Evolutionary conservation across 1,140 invertebrate species (phyloP).

Genomic region (Euwallacea similis): DNA sequence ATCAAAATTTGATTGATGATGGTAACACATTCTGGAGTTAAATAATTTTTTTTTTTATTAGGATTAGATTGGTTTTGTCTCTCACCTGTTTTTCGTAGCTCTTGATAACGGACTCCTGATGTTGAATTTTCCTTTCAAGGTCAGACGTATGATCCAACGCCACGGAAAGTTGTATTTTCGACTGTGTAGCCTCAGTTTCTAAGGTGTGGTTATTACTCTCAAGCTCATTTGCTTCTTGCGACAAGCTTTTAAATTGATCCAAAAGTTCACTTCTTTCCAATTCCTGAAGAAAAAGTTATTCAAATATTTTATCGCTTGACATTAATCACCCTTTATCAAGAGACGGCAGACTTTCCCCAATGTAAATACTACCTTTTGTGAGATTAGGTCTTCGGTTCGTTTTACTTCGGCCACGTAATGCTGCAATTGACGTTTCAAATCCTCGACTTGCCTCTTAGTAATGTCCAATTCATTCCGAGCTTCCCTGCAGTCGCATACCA

Average conservation of each 20-base stretch:
- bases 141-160: conserved; percentile 59
- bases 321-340: too few species aligned
- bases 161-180: conserved; percentile 58
- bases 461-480: conserved; percentile 64
- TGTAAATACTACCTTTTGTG: conserved; percentile 58
- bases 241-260: conserved; percentile 71
- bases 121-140: conserved; percentile 57
- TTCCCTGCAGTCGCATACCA: conserved; percentile 57
- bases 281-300: conserved; percentile 57
- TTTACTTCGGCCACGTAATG: conserved; percentile 73
- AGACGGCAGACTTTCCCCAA: too few species aligned
- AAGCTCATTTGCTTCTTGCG: conserved; percentile 68
- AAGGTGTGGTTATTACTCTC: conserved; percentile 73
- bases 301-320: not conserved
- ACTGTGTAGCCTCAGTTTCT: conserved; percentile 68
- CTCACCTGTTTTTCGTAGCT: conserved; percentile 58
- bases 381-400: conserved; percentile 67
- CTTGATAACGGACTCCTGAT: conserved; percentile 58
- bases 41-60: not conserved
- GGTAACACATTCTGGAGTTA: too few species aligned
- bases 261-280: conserved; percentile 71
- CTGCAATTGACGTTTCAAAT: conserved; percentile 70
- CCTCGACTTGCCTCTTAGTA: conserved; percentile 64
- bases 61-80: not conserved
- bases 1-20: not conserved